Conservation (phyloP, 2,888 invertebrate species). For the Dendrolimus houi region DNA sequence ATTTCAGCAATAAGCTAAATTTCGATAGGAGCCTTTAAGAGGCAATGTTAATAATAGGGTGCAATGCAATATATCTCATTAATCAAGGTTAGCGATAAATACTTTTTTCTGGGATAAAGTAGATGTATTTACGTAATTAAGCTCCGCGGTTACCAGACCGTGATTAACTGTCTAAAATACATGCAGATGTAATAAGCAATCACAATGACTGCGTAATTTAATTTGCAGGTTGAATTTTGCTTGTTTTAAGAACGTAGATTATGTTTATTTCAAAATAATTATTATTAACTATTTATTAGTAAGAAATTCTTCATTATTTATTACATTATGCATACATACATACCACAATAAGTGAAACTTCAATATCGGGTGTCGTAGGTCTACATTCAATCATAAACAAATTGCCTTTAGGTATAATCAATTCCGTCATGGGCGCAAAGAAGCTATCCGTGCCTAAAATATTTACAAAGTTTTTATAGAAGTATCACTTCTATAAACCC, state of each 20-base stretch:
- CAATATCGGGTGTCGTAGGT: constrained; percentile 60
- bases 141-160: constrained; percentile 1
- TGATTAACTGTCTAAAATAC: constrained; percentile 18
- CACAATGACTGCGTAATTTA: constrained; percentile 3
- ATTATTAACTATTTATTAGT: not conserved
- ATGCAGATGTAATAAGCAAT: constrained; percentile 40
- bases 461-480: constrained; percentile 24
- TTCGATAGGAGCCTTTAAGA: constrained; percentile 1
- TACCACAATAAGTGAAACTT: constrained; percentile 52
- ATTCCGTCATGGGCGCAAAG: constrained; percentile 57
- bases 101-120: not conserved
- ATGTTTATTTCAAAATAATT: not conserved
- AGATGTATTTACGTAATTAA: not conserved
- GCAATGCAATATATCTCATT: constrained; percentile 15
- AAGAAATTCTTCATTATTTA: constrained; percentile 2
- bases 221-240: not conserved
- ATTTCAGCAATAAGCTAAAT: constrained; percentile 6
- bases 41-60: constrained; percentile 9
- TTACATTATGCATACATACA: constrained; percentile 47
- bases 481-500: not conserved
- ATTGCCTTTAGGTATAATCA: constrained; percentile 37
- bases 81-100: not conserved
- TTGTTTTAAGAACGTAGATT: not conserved
- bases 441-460: constrained; percentile 60
- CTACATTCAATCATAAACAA: constrained; percentile 60